Percentiles rank a stretch among this genome's conserved stretches.
phyloP scores from a whole-genome alignment of 2,113 vertebrate species.

The Pyrgilauda ruficollis region DNA sequence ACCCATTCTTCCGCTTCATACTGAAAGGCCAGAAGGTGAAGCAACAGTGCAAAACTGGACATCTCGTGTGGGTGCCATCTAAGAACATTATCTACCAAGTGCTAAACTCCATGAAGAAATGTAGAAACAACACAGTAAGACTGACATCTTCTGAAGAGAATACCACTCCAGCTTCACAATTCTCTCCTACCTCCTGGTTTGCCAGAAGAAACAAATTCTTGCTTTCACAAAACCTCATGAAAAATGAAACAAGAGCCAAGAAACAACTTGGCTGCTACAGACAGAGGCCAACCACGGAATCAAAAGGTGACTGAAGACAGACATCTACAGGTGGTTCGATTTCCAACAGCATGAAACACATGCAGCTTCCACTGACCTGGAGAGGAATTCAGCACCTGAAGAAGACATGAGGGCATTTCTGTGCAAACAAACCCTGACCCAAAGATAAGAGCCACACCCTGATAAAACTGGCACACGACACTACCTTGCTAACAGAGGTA shows the following conservation, averaged over 20 bases:
- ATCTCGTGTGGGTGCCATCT: background rate
- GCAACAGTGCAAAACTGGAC: background rate
- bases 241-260: background rate
- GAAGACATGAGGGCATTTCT: background rate
- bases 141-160: background rate
- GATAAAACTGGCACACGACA: background rate
- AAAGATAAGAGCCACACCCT: background rate
- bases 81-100: background rate
- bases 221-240: background rate
- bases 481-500: background rate
- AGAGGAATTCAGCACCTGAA: background rate
- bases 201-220: background rate
- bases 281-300: background rate
- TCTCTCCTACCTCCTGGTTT: background rate
- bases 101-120: background rate
- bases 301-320: slow-evolving; percentile 22
- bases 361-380: background rate
- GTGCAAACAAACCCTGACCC: background rate
- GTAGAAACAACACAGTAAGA: background rate
- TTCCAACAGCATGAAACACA: background rate
- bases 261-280: background rate
- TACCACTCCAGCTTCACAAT: background rate
- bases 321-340: slow-evolving; percentile 30
- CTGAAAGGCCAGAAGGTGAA: background rate
- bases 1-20: background rate